phyloP scores from a whole-genome alignment of 1,140 invertebrate species.

The Meloidogyne exigua region DNA sequence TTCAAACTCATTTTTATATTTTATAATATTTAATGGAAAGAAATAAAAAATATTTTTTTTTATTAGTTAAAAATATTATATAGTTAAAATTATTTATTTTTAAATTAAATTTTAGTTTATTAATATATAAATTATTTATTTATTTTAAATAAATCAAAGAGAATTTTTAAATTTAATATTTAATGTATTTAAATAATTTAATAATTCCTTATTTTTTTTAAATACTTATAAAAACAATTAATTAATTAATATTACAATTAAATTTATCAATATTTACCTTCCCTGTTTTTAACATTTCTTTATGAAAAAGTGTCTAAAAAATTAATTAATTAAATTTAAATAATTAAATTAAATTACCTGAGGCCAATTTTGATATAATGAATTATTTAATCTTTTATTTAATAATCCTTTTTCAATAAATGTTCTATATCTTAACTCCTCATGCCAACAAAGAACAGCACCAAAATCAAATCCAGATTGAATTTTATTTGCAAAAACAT shows the following conservation, averaged over 20 bases:
- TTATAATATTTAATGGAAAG: too few relatives aligned
- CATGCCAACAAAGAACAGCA: slow-evolving; percentile 19
- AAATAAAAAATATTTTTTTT: too few relatives aligned
- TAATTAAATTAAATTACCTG: not conserved
- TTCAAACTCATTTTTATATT: too few relatives aligned
- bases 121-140: too few relatives aligned
- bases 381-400: not conserved
- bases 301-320: not conserved
- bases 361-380: not conserved
- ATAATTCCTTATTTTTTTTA: too few relatives aligned
- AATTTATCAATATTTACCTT: not conserved
- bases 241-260: not conserved
- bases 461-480: not conserved
- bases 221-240: too few relatives aligned
- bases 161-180: too few relatives aligned
- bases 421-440: slow-evolving; percentile 20
- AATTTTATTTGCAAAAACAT: not conserved
- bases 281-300: not conserved
- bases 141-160: too few relatives aligned
- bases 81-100: too few relatives aligned
- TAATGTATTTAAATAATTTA: too few relatives aligned
- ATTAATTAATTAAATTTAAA: not conserved
- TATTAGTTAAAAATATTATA: too few relatives aligned
- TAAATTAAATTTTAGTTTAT: too few relatives aligned
- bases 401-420: not conserved